Conservation (phyloP, 2,888 invertebrate species). For the Catocala sponsa region DNA sequence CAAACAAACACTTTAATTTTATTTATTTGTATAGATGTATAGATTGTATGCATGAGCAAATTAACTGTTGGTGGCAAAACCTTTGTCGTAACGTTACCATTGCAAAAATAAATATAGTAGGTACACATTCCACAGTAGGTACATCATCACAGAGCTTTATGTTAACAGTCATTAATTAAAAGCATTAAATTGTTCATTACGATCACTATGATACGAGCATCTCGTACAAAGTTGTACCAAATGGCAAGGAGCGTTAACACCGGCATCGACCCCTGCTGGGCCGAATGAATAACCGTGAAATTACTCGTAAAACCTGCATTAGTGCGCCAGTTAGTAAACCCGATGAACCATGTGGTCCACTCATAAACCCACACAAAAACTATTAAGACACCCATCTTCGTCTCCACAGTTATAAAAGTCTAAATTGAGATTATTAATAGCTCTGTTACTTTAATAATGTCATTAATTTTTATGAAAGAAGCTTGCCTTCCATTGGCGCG, state of each 20-base stretch:
- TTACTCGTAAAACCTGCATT: conserved; percentile 85
- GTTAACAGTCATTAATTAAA: conserved; percentile 42
- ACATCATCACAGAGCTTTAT: conserved; percentile 20
- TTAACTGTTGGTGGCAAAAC: no score
- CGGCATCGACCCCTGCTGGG: conserved; percentile 67
- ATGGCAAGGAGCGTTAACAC: conserved; percentile 29
- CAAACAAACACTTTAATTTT: no score
- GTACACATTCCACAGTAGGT: conserved; percentile 15
- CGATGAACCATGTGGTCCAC: conserved; percentile 77
- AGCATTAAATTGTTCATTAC: conserved; percentile 47
- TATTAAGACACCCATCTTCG: conserved; percentile 64
- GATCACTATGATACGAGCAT: conserved; percentile 30
- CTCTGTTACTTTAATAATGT: conserved; percentile 65
- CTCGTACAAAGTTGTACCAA: conserved; percentile 36
- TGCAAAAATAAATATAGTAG: conserved; percentile 11
- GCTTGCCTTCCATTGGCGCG: conserved; percentile 31
- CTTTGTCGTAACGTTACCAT: neutral
- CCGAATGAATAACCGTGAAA: conserved; percentile 83
- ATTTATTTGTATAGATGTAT: no score
- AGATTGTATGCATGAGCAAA: no score
- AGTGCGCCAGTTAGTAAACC: conserved; percentile 77
- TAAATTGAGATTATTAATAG: conserved; percentile 77
- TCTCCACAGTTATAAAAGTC: conserved; percentile 67
- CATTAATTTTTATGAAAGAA: conserved; percentile 47
- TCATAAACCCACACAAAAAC: conserved; percentile 73